Conservation (phyloP, 2,888 invertebrate species). For the Drosophila yooni region DNA sequence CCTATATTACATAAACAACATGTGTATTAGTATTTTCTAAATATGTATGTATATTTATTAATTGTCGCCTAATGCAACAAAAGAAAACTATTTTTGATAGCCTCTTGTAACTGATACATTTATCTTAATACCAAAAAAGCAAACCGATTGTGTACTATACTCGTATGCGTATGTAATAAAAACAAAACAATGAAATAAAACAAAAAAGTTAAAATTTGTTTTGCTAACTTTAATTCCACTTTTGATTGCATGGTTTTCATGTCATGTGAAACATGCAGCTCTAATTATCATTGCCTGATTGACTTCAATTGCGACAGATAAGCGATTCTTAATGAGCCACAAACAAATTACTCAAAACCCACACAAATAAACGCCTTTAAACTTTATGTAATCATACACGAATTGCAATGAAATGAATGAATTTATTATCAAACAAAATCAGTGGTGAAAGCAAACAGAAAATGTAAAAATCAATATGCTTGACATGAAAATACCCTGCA, state of each 20-base stretch:
- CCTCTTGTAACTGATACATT: slow-evolving; percentile 39
- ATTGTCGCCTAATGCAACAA: slow-evolving; percentile 25
- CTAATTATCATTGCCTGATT: slow-evolving; percentile 28
- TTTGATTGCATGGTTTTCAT: slow-evolving; percentile 18
- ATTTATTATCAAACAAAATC: neutral
- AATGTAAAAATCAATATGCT: neutral
- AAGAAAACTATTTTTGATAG: slow-evolving; percentile 65
- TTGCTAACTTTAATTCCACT: slow-evolving; percentile 4
- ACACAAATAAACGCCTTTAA: neutral
- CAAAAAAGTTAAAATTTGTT: neutral
- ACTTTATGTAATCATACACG: no score
- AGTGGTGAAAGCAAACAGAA: neutral
- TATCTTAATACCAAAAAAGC: slow-evolving; percentile 27
- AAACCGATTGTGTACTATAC: slow-evolving; percentile 48
- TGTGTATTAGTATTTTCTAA: slow-evolving; percentile 57
- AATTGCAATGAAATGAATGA: neutral
- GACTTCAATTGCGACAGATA: slow-evolving; percentile 34
- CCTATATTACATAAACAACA: slow-evolving; percentile 24
- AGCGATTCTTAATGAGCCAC: slow-evolving; percentile 2
- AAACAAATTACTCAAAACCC: slow-evolving; percentile 1
- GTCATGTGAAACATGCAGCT: slow-evolving; percentile 50
- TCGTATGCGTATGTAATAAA: slow-evolving; percentile 39
- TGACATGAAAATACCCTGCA: neutral
- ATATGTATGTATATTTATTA: slow-evolving; percentile 50
- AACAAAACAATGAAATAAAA: slow-evolving; percentile 1